These are phyloP conservation scores for Tangara arthus DNA, from an alignment of 2,797 vertebrate genomes.

Conservation along the genomic window DNA sequence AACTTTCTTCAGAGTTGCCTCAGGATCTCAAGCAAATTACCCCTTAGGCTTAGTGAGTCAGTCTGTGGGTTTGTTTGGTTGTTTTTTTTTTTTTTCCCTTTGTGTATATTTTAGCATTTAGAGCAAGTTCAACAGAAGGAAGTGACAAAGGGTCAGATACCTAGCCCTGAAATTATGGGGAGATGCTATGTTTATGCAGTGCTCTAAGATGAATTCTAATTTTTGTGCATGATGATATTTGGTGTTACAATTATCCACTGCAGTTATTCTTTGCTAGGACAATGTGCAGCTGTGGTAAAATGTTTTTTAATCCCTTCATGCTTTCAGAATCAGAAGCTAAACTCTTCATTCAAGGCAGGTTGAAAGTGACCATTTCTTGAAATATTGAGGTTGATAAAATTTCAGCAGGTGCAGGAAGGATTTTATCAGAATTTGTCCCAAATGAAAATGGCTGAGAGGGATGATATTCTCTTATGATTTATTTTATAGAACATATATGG, in stretches of 20 bases:
- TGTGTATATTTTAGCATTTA: background rate
- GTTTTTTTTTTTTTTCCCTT: background rate
- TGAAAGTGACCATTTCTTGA: background rate
- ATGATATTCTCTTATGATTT: background rate
- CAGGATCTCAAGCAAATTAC: background rate
- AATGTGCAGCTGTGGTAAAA: background rate
- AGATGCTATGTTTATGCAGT: background rate
- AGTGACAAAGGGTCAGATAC: background rate
- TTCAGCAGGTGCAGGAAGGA: background rate
- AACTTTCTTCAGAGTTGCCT: background rate
- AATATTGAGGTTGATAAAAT: background rate
- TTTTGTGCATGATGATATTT: background rate
- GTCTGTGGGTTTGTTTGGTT: background rate
- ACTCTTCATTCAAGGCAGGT: background rate
- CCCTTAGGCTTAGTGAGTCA: background rate
- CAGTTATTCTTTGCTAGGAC: background rate
- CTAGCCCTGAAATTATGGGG: background rate
- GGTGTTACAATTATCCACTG: background rate
- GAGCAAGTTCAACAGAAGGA: background rate
- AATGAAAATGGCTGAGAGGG: background rate
- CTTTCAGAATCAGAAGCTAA: background rate
- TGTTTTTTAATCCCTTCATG: background rate
- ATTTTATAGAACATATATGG: background rate
- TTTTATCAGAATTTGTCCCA: background rate
- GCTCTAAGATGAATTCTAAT: background rate